Conservation (phyloP, 2,113 vertebrate species). For the Protomyctophum bolini region DNA sequence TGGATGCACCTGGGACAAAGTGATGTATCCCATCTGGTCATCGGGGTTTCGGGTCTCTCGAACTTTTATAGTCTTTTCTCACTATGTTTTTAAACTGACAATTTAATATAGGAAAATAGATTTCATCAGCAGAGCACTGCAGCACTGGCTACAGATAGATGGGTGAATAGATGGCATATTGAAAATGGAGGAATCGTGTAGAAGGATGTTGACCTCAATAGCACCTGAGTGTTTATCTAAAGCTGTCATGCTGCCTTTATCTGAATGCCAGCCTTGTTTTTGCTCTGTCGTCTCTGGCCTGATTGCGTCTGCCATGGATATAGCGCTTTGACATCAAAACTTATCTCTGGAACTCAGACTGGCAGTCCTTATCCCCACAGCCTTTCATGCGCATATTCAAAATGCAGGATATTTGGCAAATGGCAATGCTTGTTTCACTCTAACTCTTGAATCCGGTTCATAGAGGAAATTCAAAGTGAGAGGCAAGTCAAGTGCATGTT, state of each 20-base stretch:
- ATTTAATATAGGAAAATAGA: too few relatives aligned
- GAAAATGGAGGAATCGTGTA: conserved; percentile 33
- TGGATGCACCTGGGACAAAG: too few relatives aligned
- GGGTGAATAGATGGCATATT: conserved; percentile 23
- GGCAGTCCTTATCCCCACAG: conserved; percentile 58
- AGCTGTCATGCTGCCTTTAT: conserved; percentile 41
- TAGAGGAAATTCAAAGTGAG: conserved; percentile 56
- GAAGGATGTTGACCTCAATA: conserved; percentile 44
- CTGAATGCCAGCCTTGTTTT: conserved; percentile 50
- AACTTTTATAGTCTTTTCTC: too few relatives aligned
- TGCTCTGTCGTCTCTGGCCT: conserved; percentile 18
- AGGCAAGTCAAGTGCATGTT: not conserved
- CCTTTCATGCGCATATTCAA: conserved; percentile 62
- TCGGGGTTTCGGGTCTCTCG: too few relatives aligned
- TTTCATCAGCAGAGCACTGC: conserved; percentile 55
- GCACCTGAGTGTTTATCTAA: conserved; percentile 56
- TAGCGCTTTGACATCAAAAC: conserved; percentile 57
- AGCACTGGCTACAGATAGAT: conserved; percentile 27
- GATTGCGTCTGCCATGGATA: conserved; percentile 49
- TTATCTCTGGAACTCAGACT: conserved; percentile 63
- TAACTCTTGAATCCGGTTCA: conserved; percentile 52
- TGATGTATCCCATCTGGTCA: too few relatives aligned
- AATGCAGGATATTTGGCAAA: conserved; percentile 57
- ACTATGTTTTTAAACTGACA: too few relatives aligned
- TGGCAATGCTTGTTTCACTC: conserved; percentile 52